phyloP scores from a whole-genome alignment of 2,797 vertebrate species.

The Enteromius argenteus region DNA sequence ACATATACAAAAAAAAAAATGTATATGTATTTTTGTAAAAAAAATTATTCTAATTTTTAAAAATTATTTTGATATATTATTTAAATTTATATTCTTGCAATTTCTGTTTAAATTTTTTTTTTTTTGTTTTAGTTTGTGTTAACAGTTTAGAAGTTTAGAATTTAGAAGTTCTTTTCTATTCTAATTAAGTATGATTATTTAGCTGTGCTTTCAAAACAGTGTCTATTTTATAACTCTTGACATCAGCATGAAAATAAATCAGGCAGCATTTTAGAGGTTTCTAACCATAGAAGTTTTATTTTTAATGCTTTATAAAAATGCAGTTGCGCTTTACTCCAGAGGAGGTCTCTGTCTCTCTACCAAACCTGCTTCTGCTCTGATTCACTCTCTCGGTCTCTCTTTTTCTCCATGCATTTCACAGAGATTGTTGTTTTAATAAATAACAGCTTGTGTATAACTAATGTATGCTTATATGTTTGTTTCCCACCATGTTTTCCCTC shows the following conservation, averaged over 20 bases:
- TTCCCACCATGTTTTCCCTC: neutral
- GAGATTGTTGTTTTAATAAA: neutral
- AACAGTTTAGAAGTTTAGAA: too few species aligned
- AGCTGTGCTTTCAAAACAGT: too few species aligned
- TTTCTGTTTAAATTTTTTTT: neutral
- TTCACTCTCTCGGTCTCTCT: neutral
- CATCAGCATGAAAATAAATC: too few species aligned
- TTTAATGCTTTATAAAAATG: neutral
- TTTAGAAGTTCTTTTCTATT: too few species aligned
- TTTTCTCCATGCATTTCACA: neutral
- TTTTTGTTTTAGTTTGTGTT: neutral
- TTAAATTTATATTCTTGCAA: neutral
- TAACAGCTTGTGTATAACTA: neutral
- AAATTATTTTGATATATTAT: too few species aligned
- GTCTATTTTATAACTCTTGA: too few species aligned
- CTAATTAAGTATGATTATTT: too few species aligned
- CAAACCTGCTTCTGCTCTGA: neutral
- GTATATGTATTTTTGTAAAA: too few species aligned
- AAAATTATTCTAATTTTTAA: too few species aligned
- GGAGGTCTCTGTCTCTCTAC: neutral
- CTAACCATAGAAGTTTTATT: neutral
- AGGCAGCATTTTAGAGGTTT: too few species aligned
- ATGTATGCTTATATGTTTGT: neutral
- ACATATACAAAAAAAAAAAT: too few species aligned
- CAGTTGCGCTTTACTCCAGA: neutral